Evolutionary conservation across 1,140 invertebrate genomes (phyloP).

Genomic region (Pseudomyrmex gracilis): DNA sequence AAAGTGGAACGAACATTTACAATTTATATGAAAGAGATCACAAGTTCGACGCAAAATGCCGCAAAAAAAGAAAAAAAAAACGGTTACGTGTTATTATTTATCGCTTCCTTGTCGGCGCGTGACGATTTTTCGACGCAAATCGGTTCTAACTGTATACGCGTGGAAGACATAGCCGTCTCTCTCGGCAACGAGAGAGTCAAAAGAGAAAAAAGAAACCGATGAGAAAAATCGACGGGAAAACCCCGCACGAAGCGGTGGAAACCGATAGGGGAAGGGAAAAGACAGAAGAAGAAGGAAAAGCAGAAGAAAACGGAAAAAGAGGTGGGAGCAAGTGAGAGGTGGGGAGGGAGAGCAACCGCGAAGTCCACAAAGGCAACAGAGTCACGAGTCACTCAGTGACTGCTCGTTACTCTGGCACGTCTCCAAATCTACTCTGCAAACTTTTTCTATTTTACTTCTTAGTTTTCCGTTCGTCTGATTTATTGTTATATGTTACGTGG

Average conservation of each 20-base stretch:
- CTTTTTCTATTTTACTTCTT: conserved; percentile 80
- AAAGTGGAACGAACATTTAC: conserved; percentile 1
- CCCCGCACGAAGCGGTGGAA: conserved; percentile 19
- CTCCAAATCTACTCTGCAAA: conserved; percentile 80
- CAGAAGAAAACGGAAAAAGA: conserved; percentile 49
- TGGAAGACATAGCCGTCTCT: no score
- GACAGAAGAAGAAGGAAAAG: conserved; percentile 16
- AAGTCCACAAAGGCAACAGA: conserved; percentile 62
- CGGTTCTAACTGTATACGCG: conserved; percentile 32
- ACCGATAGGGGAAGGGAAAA: conserved; percentile 1
- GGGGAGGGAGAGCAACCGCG: conserved; percentile 56
- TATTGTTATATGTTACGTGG: conserved; percentile 74
- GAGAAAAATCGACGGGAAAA: conserved; percentile 20
- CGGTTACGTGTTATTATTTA: conserved; percentile 69
- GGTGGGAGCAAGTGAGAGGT: conserved; percentile 21
- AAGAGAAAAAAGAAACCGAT: conserved; percentile 59
- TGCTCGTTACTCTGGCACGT: conserved; percentile 74
- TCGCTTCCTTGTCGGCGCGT: conserved; percentile 75
- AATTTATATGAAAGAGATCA: neutral
- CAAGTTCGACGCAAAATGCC: conserved; percentile 8
- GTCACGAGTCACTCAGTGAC: conserved; percentile 73
- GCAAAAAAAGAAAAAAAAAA: conserved; percentile 25
- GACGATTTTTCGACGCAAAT: conserved; percentile 77
- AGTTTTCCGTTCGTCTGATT: conserved; percentile 78
- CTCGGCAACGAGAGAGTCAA: conserved; percentile 30